A percentile compares a stretch with the other conserved stretches of the same genome.
phyloP scores from a whole-genome alignment of 1,140 invertebrate species.

The Pachypsylla venusta region DNA sequence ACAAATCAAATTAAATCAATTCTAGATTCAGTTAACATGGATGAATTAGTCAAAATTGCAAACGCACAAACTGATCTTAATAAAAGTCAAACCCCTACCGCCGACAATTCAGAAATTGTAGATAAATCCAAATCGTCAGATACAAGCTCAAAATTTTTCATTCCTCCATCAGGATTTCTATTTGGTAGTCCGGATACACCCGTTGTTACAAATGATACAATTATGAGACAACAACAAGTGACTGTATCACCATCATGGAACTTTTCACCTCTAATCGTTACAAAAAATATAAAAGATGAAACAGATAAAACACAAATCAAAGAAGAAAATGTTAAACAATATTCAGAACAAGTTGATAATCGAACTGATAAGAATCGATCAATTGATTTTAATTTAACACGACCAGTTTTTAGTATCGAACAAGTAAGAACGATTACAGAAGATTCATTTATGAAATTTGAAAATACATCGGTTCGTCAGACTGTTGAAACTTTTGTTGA shows the following conservation, averaged over 20 bases:
- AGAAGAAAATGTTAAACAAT: no score
- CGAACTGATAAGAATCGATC: no score
- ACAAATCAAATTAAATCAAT: background rate
- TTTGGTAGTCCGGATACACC: background rate
- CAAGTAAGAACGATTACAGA: no score
- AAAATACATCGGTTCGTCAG: no score
- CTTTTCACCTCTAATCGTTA: background rate
- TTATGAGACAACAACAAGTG: background rate
- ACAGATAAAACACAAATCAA: no score
- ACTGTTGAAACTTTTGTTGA: no score
- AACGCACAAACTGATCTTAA: background rate
- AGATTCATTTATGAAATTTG: no score
- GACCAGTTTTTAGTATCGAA: no score
- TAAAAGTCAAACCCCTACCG: no score
- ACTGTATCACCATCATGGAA: background rate
- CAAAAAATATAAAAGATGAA: no score
- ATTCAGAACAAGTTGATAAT: no score
- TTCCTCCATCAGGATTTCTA: background rate
- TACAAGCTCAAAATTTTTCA: background rate
- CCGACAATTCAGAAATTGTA: background rate
- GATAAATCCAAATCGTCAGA: background rate
- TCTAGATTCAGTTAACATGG: conserved; percentile 8
- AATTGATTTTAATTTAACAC: no score
- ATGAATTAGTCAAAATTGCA: background rate
- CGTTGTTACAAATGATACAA: background rate